Evolutionary conservation across 2,888 invertebrate genomes (phyloP).

Genomic region (Venusia cambrica): DNA sequence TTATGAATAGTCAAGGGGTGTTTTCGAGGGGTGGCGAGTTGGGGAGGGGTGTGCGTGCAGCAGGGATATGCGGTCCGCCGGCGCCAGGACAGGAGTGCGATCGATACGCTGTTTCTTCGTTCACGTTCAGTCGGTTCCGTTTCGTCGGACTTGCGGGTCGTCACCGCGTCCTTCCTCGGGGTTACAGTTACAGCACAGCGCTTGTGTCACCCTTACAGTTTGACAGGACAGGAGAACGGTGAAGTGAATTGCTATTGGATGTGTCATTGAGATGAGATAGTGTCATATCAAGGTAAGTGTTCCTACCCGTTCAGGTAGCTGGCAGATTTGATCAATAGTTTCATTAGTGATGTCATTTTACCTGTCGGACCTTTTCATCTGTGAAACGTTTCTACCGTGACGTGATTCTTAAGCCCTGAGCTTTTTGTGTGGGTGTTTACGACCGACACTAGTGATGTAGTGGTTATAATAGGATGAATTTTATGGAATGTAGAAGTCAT

Average conservation of each 20-base stretch:
- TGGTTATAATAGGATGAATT: too few relatives aligned
- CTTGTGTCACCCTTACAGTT: conserved; percentile 43
- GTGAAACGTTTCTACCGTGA: conserved; percentile 13
- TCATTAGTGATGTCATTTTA: conserved; percentile 55
- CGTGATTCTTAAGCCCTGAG: too few relatives aligned
- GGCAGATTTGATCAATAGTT: conserved; percentile 61
- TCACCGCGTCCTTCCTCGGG: conserved; percentile 48
- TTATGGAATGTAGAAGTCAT: too few relatives aligned
- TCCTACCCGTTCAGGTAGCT: conserved; percentile 12
- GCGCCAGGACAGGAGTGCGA: conserved; percentile 74
- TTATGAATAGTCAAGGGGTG: conserved; percentile 44
- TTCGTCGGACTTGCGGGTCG: conserved; percentile 55
- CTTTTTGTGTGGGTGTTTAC: conserved; percentile 9
- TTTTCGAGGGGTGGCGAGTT: conserved; percentile 51
- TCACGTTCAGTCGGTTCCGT: conserved; percentile 62
- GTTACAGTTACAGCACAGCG: conserved; percentile 41
- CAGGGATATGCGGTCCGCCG: conserved; percentile 75
- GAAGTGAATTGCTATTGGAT: conserved; percentile 54
- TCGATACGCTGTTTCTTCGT: conserved; percentile 62
- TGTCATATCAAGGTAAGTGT: conserved; percentile 50
- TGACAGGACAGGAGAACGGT: conserved; percentile 33
- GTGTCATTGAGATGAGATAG: conserved; percentile 64
- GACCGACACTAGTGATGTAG: conserved; percentile 11
- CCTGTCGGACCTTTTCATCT: conserved; percentile 31
- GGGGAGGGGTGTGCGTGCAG: conserved; percentile 72